Evolutionary conservation across 2,113 vertebrate genomes (phyloP).

Genomic region (Theristicus caerulescens): DNA sequence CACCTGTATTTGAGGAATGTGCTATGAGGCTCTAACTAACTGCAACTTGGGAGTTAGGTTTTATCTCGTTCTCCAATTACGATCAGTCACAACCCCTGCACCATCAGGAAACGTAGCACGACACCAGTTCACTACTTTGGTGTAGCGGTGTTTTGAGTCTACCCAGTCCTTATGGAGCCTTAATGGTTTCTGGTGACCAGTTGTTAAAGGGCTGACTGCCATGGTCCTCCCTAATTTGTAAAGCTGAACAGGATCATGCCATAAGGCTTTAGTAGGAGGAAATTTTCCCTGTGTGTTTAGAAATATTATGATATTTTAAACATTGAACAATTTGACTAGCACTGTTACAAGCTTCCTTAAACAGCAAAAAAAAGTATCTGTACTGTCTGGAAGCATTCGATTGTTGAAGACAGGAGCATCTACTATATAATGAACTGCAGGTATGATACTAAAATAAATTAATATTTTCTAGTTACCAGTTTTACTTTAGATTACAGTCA

Average conservation of each 20-base stretch:
- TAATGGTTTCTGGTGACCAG: not conserved
- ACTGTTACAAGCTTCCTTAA: not conserved
- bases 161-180: not conserved
- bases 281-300: not conserved
- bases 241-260: not conserved
- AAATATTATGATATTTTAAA: not conserved
- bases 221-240: not conserved
- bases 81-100: not conserved
- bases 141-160: not conserved
- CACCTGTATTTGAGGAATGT: not conserved
- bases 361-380: not conserved
- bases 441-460: slow-evolving; percentile 20
- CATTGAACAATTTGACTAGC: not conserved
- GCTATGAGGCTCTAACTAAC: not conserved
- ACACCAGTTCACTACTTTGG: not conserved
- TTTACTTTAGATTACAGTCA: slow-evolving; percentile 35
- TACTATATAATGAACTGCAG: slow-evolving; percentile 27
- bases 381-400: slow-evolving; percentile 3
- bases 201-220: not conserved
- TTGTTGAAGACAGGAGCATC: slow-evolving; percentile 34
- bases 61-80: not conserved
- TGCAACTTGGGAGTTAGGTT: not conserved
- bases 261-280: not conserved
- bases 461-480: slow-evolving; percentile 10
- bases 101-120: not conserved